Evolutionary conservation across 2,113 vertebrate genomes (phyloP), one percentile per base, ranked within the genome.

Genomic region (Silurus asotus): DNA sequence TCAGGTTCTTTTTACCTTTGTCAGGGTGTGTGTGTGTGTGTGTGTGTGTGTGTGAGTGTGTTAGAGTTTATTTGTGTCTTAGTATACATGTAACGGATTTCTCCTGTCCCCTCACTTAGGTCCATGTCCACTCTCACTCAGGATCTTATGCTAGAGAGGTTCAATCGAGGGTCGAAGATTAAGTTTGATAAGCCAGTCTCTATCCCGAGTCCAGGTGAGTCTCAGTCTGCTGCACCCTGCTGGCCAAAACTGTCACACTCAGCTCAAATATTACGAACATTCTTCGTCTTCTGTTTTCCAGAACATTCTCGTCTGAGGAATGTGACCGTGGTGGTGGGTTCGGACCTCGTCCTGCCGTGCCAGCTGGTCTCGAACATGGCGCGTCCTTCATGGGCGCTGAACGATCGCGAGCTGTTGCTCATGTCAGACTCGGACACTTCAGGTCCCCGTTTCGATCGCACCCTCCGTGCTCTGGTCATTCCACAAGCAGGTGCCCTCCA

Each of bases 351-450:
- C 80, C 94, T 99, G 61, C 97, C 97, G 0, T 99, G 98, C 91
- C 96, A 95, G 28, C 93, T 98, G 80, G 96, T 96, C 56, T 99
- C 98, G 89, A 99, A 99, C 94, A 92, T 99, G 82, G 98, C 98
- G 0, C 95, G 91, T 17, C 96, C 96, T 0, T 95, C 82, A 25
- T 99, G 98, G 98, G 92, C 95, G n/a, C 95, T 99, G 11, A 96
- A 96, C 1, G 96, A 96, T 23, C 94, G 91, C 0, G 96, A 97
- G 58, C 91, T 99, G 74, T 90, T 83, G 48, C 91, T 7, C 84
- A 91, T 2, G 86, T 89, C 2, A 61, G 95, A 92, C 87, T 92
- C 15, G 0, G 92, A 92, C 13, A 84, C 88, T 0, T 93, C 93
- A 23, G 94, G 93, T n/a, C 92, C 93, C 0, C 94, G 96, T 11